Conservation (phyloP, 92 coral and sea anemone genomes). For the Bergia puertoricense region DNA sequence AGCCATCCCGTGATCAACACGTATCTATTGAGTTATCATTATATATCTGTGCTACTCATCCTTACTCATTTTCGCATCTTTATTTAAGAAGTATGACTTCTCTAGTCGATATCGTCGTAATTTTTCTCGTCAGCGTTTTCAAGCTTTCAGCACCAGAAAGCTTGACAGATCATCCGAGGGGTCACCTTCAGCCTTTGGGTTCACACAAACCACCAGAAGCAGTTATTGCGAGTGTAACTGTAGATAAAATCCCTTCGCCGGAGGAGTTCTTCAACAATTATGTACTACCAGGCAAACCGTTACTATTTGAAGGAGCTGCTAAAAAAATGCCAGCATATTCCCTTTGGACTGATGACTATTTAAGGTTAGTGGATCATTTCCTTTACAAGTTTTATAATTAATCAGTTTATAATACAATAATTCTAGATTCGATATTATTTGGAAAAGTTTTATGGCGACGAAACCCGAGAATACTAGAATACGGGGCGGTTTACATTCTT, state of each 20-base stretch:
- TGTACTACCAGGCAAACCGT: conserved; percentile 81
- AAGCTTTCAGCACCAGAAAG: neutral
- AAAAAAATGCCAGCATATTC: conserved; percentile 80
- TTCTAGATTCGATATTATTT: too few relatives aligned
- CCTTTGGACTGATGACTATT: conserved; percentile 93
- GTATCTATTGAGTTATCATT: neutral
- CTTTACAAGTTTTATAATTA: too few relatives aligned
- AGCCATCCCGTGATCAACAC: conserved; percentile 1
- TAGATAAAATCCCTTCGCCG: conserved; percentile 69
- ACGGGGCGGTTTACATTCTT: too few relatives aligned
- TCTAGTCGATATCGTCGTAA: neutral
- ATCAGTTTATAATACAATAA: too few relatives aligned
- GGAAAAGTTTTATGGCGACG: neutral
- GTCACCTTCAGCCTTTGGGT: conserved; percentile 91
- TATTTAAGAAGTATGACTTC: neutral
- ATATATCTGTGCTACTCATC: neutral
- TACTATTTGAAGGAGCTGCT: conserved; percentile 89
- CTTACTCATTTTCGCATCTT: neutral
- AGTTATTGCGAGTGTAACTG: conserved; percentile 36
- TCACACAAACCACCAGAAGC: conserved; percentile 84
- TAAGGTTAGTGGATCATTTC: conserved; percentile 64
- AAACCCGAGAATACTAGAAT: neutral
- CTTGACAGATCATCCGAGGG: conserved; percentile 58
- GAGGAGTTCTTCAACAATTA: conserved; percentile 75
- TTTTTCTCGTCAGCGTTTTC: neutral